These are phyloP conservation scores for Mesorhabditis sp. DNA, from an alignment of 2,888 invertebrate genomes.

Conservation along the genomic window DNA sequence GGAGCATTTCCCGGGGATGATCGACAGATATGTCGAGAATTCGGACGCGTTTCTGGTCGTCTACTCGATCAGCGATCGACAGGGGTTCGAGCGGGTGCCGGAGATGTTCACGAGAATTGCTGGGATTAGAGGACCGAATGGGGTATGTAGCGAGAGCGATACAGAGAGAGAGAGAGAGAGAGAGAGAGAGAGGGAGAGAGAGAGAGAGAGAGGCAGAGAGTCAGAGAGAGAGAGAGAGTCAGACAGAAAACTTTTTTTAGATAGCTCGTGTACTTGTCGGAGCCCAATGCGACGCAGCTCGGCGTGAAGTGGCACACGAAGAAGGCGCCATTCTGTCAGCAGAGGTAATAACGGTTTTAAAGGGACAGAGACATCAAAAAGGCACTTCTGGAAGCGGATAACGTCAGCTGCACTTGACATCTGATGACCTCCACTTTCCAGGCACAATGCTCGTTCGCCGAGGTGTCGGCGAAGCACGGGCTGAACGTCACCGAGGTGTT, in stretches of 20 bases:
- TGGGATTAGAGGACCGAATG: background rate
- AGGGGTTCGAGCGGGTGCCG: background rate
- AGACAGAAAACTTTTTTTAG: background rate
- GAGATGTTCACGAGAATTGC: background rate
- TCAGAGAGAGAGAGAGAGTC: background rate
- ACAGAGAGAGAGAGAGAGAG: background rate
- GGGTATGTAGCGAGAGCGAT: background rate
- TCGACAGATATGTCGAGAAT: background rate
- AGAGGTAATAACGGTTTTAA: background rate
- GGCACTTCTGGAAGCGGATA: background rate
- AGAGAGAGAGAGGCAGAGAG: background rate
- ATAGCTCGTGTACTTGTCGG: background rate
- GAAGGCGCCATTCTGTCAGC: background rate
- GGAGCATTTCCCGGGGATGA: slow-evolving; percentile 1
- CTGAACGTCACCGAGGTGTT: background rate
- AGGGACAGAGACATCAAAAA: background rate
- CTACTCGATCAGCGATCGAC: background rate
- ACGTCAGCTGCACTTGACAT: background rate
- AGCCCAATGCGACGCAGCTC: background rate
- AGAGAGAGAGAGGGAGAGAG: background rate
- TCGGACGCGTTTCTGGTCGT: background rate
- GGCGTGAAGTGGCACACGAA: background rate
- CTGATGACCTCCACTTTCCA: background rate
- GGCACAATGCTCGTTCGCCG: slow-evolving; percentile 5
- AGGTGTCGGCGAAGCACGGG: background rate